These are phyloP conservation scores for Cosmia pyralina DNA, from an alignment of 2,888 invertebrate species.

Conservation along the genomic window DNA sequence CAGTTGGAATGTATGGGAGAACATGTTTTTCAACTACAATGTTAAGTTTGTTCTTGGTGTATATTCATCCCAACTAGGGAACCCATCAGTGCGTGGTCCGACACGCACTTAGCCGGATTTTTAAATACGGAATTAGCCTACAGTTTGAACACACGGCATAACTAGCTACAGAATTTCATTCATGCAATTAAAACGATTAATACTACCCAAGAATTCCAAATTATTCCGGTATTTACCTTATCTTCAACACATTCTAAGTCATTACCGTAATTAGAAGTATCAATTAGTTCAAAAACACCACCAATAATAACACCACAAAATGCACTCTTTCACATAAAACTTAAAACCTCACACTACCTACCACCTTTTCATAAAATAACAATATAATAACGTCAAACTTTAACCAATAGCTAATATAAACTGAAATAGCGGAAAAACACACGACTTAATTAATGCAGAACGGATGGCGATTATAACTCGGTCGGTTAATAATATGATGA, in stretches of 20 bases:
- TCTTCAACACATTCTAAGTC: neutral
- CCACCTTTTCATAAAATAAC: neutral
- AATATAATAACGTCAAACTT: conserved; percentile 27
- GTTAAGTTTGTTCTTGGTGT: no score
- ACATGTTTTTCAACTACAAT: no score
- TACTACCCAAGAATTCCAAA: neutral
- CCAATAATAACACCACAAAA: neutral
- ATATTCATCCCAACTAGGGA: no score
- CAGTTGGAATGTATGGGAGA: no score
- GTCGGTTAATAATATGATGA: conserved; percentile 32
- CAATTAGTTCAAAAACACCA: neutral
- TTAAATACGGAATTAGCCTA: neutral
- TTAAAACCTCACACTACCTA: neutral
- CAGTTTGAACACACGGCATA: no score
- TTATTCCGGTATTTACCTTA: neutral
- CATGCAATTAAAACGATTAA: neutral
- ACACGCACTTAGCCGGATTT: neutral
- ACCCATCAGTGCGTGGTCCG: no score
- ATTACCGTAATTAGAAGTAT: neutral
- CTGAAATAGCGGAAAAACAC: conserved; percentile 33
- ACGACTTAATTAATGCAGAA: conserved; percentile 28
- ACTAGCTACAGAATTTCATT: no score
- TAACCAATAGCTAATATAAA: conserved; percentile 21
- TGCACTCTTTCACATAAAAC: neutral
- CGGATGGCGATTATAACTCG: conserved; percentile 8